A percentile compares a stretch with the other conserved stretches of the same genome.
Conservation (phyloP, 2,797 vertebrate species). For the Acridotheres tristis region DNA sequence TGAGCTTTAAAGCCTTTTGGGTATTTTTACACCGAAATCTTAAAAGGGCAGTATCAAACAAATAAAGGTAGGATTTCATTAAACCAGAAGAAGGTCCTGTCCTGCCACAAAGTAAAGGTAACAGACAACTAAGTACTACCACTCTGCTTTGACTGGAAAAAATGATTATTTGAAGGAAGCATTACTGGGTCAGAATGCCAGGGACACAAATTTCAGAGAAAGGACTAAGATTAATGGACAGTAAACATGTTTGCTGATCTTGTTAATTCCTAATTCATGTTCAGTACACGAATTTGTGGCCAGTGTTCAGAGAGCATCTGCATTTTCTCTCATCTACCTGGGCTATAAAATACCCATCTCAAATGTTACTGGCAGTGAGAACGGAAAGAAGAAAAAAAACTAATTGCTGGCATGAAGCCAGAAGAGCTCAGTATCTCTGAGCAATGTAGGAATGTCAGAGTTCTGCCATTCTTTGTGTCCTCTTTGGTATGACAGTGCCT, state of each 20-base stretch:
- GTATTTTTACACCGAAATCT: not conserved
- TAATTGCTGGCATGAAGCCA: not conserved
- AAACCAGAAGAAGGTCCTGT: not conserved
- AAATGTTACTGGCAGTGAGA: not conserved
- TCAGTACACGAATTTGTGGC: not conserved
- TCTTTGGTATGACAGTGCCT: not conserved
- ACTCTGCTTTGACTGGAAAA: not conserved
- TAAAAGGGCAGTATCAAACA: not conserved
- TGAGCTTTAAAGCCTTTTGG: not conserved
- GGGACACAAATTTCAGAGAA: not conserved
- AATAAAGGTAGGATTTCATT: not conserved
- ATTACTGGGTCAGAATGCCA: not conserved
- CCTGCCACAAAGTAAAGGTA: not conserved
- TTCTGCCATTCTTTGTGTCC: not conserved
- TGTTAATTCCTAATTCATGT: not conserved
- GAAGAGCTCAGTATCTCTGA: not conserved
- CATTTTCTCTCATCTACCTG: not conserved
- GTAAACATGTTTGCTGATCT: not conserved
- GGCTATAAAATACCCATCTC: not conserved
- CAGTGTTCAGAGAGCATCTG: not conserved
- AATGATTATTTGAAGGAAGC: not conserved
- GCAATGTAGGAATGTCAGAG: fast-evolving
- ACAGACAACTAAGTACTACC: not conserved
- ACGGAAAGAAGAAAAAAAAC: not conserved
- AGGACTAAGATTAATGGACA: not conserved